Conservation (phyloP, 2,888 invertebrate species). For the Chymomyza amoena region DNA sequence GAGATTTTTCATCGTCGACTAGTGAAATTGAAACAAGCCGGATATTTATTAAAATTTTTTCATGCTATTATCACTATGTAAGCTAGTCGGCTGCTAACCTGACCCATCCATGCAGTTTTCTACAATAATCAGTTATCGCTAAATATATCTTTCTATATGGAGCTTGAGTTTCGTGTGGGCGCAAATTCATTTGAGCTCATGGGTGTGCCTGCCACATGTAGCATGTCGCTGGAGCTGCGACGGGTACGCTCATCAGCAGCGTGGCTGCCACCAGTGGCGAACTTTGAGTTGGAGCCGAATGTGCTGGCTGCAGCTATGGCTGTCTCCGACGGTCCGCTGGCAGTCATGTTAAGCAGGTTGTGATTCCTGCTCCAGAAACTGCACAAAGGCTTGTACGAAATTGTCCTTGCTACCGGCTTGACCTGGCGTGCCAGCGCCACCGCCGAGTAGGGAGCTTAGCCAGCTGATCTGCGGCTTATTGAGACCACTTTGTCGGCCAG, state of each 20-base stretch:
- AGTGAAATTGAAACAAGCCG: too few relatives aligned
- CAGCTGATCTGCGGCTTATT: constrained; percentile 79
- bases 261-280: not conserved
- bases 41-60: too few relatives aligned
- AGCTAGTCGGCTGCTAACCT: not conserved
- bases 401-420: constrained; percentile 66
- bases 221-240: constrained; percentile 12
- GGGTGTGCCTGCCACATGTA: constrained; percentile 35
- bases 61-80: too few relatives aligned
- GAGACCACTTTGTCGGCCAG: not conserved
- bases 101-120: constrained; percentile 10
- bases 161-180: constrained; percentile 78
- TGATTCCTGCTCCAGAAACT: constrained; percentile 75
- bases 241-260: not conserved
- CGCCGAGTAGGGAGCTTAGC: constrained; percentile 74
- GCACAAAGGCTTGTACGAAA: constrained; percentile 75
- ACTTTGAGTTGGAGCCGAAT: too few relatives aligned
- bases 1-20: too few relatives aligned
- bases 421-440: constrained; percentile 19
- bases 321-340: too few relatives aligned
- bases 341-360: constrained; percentile 16
- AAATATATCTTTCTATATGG: constrained; percentile 79
- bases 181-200: constrained; percentile 76
- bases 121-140: constrained; percentile 78
- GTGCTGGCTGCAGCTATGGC: not conserved